phyloP scores from a whole-genome alignment of 53 echinoderm and acorn worm species.

The Hippasteria phrygiana region DNA sequence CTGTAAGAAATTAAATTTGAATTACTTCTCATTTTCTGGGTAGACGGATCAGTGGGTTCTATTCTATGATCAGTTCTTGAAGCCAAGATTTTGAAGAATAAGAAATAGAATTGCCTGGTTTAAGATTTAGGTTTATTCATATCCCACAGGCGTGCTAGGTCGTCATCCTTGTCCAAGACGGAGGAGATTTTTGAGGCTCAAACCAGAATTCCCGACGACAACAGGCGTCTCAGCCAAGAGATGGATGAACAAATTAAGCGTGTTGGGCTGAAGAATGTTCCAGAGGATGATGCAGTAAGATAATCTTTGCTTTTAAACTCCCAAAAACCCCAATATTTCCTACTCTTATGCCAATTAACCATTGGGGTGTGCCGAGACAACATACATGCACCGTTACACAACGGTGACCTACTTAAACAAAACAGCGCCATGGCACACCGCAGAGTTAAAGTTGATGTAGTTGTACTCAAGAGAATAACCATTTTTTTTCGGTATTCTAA shows the following conservation, averaged over 20 bases:
- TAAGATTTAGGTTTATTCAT: not conserved
- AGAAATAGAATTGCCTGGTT: not conserved
- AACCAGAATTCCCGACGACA: slow-evolving; percentile 80
- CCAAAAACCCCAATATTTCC: too few species aligned
- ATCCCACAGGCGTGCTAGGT: slow-evolving; percentile 72
- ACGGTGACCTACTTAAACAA: too few species aligned
- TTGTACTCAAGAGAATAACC: too few species aligned
- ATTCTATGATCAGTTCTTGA: not conserved
- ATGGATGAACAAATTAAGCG: slow-evolving; percentile 60
- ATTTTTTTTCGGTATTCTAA: not conserved
- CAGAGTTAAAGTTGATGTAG: too few species aligned
- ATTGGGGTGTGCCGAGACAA: too few species aligned
- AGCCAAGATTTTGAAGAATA: too few species aligned
- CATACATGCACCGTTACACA: too few species aligned
- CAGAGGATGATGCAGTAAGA: slow-evolving; percentile 73
- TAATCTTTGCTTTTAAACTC: not conserved
- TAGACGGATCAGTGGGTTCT: too few species aligned
- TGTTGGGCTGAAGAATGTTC: slow-evolving; percentile 59
- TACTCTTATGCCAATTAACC: too few species aligned
- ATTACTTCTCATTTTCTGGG: too few species aligned
- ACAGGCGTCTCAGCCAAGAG: slow-evolving; percentile 44
- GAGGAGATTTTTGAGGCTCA: slow-evolving; percentile 90
- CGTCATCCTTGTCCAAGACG: slow-evolving; percentile 80
- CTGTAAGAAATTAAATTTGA: slow-evolving; percentile 73
- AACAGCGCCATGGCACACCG: too few species aligned